A percentile compares a stretch with the other conserved stretches of the same genome.
These are phyloP conservation scores for Caenorhabditis sp. DNA, from an alignment of 2,888 invertebrate species.

Conservation along the genomic window DNA sequence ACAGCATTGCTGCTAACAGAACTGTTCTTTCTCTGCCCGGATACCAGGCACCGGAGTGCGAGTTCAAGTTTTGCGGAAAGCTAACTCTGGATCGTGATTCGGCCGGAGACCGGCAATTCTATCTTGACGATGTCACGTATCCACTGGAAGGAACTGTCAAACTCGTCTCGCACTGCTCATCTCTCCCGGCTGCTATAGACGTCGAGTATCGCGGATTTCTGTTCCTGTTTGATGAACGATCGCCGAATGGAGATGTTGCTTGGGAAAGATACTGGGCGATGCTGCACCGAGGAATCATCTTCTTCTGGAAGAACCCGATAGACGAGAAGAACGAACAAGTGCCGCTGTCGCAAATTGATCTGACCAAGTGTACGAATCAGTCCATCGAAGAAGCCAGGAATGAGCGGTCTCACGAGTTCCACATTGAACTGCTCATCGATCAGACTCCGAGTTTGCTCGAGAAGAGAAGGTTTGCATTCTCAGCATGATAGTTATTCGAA, in stretches of 20 bases:
- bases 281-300: slow-evolving; percentile 71
- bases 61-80: slow-evolving; percentile 66
- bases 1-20: slow-evolving; percentile 30
- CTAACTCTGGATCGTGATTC: slow-evolving; percentile 62
- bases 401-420: slow-evolving; percentile 38
- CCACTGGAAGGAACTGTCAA: slow-evolving; percentile 77
- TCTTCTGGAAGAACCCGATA: slow-evolving; percentile 74
- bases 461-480: slow-evolving; percentile 64
- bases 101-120: slow-evolving; percentile 64
- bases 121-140: slow-evolving; percentile 73
- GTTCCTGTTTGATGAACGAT: slow-evolving; percentile 67
- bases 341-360: slow-evolving; percentile 70
- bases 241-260: slow-evolving; percentile 53
- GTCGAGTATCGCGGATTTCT: slow-evolving; percentile 72
- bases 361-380: slow-evolving; percentile 73
- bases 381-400: slow-evolving; percentile 58
- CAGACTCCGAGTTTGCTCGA: slow-evolving; percentile 70
- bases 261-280: slow-evolving; percentile 77
- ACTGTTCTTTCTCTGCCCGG: slow-evolving; percentile 48
- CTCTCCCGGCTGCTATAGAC: slow-evolving; percentile 71
- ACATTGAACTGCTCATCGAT: slow-evolving; percentile 85
- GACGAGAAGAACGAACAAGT: slow-evolving; percentile 72
- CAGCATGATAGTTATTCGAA: too few relatives aligned
- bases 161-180: slow-evolving; percentile 66
- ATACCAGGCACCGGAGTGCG: slow-evolving; percentile 59